Evolutionary conservation across 2,888 invertebrate genomes (phyloP), one percentile per base, ranked within the genome.

Genomic region (Latheticus oryzae): DNA sequence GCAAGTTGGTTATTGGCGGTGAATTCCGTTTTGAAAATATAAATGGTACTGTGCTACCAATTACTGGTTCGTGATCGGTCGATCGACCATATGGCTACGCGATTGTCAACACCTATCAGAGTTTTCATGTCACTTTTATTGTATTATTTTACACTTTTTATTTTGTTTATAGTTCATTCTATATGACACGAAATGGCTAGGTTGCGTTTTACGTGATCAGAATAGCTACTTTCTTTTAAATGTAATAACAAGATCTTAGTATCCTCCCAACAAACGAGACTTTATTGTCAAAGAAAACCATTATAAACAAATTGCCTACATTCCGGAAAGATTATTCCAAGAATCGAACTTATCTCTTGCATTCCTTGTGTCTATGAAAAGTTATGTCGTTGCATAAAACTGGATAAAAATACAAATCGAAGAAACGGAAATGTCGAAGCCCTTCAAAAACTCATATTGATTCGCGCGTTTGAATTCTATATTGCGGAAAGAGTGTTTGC

Each of bases 21-120:
- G 24, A 45, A 43, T 19, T 35, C 24, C 35, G 15, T 24, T 24
- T 24, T 23, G 37, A 48, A 35, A 48, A 24, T 48, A 13, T 35
- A 35, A 48, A 35, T 48, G 48, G 15, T 48, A 37, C 48, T 30
- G 23, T 48, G 35, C 48, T 48, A 48, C 35, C 48, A 48, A 48
- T 48, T 48, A 48, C 35, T n/a, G 30, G 28, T 43, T 43, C 48
- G 48, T 48, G 48, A 48, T 48, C 48, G 48, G 48, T 48, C 48
- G 48, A 35, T 35, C 48, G 35, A 35, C 48, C 48, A 48, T 48
- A 35, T 48, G 48, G 48, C 48, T 15, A 21, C 21, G 33, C 11
- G 17, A 7, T 33, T 47, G 47, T 47, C 47, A 33, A 47, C 33
- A 47, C 42, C 42, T 42, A 8, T 26, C 42, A 13, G 12, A n/a